Evolutionary conservation across 2,888 invertebrate genomes (phyloP).

Genomic region (Saturnia pavonia): DNA sequence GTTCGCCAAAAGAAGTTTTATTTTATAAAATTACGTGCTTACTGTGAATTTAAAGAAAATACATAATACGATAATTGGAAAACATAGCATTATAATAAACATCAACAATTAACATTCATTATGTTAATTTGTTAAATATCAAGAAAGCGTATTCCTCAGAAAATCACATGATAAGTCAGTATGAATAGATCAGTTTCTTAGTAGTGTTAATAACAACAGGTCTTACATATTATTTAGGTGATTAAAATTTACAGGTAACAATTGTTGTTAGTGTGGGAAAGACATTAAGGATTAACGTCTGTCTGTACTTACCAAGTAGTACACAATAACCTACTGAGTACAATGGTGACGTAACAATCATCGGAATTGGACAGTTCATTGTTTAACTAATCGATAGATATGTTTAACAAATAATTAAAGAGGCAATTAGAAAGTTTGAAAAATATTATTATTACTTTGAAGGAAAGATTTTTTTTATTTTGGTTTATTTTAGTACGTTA

Average conservation of each 20-base stretch:
- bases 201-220: slow-evolving; percentile 22
- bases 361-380: background rate
- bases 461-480: background rate
- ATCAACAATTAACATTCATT: background rate
- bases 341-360: slow-evolving; percentile 21
- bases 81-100: background rate
- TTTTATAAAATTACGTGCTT: too few relatives aligned
- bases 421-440: background rate
- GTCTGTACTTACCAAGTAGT: slow-evolving; percentile 15
- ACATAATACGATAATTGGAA: too few relatives aligned
- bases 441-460: background rate
- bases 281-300: background rate
- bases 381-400: background rate
- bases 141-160: background rate
- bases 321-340: slow-evolving; percentile 7
- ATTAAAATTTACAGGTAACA: slow-evolving; percentile 31
- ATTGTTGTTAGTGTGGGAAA: slow-evolving; percentile 37
- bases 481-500: too few relatives aligned
- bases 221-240: slow-evolving; percentile 26
- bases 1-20: too few relatives aligned
- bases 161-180: background rate
- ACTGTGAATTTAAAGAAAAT: too few relatives aligned
- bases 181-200: slow-evolving; percentile 25
- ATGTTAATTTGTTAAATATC: background rate
- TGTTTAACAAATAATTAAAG: background rate